A percentile compares a stretch with the other conserved stretches of the same genome.
phyloP scores from a whole-genome alignment of 2,888 invertebrate genomes.

The Chrysomela aeneicollis region DNA sequence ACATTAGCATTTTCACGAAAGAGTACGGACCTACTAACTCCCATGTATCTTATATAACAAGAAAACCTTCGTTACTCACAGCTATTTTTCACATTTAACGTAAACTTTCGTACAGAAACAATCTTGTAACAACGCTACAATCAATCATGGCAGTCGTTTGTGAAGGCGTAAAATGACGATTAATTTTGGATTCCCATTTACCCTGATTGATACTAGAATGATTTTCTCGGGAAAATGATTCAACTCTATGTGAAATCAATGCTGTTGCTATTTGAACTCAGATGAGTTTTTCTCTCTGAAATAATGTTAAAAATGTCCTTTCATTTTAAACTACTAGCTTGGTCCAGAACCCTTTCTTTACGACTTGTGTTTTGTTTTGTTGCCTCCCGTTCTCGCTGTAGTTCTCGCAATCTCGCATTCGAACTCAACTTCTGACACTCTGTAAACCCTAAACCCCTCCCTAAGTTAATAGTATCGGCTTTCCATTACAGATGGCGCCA shows the following conservation, averaged over 20 bases:
- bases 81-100: constrained; percentile 57
- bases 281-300: too few species aligned
- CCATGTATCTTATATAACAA: constrained; percentile 53
- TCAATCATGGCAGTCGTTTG: constrained; percentile 61
- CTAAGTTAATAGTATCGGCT: too few species aligned
- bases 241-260: background rate
- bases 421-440: too few species aligned
- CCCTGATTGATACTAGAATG: background rate
- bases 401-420: too few species aligned
- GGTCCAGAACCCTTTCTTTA: too few species aligned
- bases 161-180: constrained; percentile 12
- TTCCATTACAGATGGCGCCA: too few species aligned
- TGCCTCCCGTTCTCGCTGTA: too few species aligned
- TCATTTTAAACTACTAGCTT: too few species aligned
- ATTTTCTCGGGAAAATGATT: background rate
- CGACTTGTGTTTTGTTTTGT: too few species aligned
- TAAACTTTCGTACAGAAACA: constrained; percentile 53
- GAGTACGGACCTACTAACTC: constrained; percentile 28
- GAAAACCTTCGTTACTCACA: constrained; percentile 51
- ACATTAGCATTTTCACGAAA: constrained; percentile 43
- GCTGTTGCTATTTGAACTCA: too few species aligned
- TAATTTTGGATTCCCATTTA: constrained; percentile 1
- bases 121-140: constrained; percentile 59
- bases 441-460: too few species aligned
- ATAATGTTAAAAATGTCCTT: too few species aligned